These are phyloP conservation scores for Neodiprion fabricii DNA, from an alignment of 1,140 invertebrate species.

Conservation along the genomic window DNA sequence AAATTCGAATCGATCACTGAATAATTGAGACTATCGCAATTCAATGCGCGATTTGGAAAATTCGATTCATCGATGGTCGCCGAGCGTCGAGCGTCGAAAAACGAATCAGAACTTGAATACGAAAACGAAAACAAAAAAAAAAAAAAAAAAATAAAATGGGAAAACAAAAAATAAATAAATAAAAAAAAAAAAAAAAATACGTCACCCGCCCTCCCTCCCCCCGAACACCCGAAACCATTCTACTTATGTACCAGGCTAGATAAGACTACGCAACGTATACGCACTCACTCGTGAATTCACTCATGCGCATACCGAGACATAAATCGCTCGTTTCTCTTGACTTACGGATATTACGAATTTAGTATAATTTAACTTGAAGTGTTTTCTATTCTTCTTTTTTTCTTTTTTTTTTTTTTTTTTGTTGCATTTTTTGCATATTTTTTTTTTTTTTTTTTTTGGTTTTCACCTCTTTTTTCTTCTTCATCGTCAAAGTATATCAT, in stretches of 20 bases:
- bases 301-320: neutral
- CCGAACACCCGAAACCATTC: conserved; percentile 7
- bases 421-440: too few relatives aligned
- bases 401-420: too few relatives aligned
- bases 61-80: too few relatives aligned
- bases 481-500: too few relatives aligned
- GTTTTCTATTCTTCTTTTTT: too few relatives aligned
- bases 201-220: neutral
- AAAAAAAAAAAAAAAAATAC: neutral
- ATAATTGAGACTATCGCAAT: too few relatives aligned
- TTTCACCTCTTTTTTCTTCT: too few relatives aligned
- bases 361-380: too few relatives aligned
- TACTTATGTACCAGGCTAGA: neutral
- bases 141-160: neutral
- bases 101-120: neutral
- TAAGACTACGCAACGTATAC: neutral
- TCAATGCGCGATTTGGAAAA: too few relatives aligned
- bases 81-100: neutral
- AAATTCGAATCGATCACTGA: too few relatives aligned
- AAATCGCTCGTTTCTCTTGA: conserved; percentile 4
- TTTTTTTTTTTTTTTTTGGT: too few relatives aligned
- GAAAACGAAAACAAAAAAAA: neutral
- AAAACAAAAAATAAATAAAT: neutral
- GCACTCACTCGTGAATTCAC: too few relatives aligned
- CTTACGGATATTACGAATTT: neutral